Conservation (phyloP, 2,797 vertebrate genomes). For the Fundulus diaphanus region DNA sequence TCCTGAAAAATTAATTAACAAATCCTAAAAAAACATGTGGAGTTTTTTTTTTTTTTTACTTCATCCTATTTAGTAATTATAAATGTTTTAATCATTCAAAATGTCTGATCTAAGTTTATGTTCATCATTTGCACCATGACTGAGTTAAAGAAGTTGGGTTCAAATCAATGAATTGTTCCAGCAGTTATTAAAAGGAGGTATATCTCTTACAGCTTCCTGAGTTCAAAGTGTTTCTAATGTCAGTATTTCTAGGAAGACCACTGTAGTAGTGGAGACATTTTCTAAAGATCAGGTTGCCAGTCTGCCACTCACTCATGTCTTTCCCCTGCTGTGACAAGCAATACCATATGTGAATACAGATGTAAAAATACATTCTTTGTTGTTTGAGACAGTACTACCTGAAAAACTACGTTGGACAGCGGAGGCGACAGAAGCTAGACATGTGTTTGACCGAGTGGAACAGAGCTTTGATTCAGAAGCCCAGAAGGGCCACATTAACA, state of each 20-base stretch:
- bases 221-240: too few relatives aligned
- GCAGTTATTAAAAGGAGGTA: neutral
- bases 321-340: constrained; percentile 14
- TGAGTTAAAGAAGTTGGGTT: neutral
- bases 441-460: constrained; percentile 42
- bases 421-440: constrained; percentile 49
- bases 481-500: constrained; percentile 69
- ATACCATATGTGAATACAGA: constrained; percentile 40
- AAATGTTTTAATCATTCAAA: neutral
- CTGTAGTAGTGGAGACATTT: neutral
- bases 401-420: constrained; percentile 64
- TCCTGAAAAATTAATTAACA: neutral
- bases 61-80: too few relatives aligned
- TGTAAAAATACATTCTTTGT: constrained; percentile 48
- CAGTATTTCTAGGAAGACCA: neutral
- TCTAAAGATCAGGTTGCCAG: constrained; percentile 12
- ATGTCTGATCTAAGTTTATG: neutral
- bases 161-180: neutral
- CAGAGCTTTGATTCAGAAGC: constrained; percentile 73
- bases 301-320: constrained; percentile 18
- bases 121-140: neutral
- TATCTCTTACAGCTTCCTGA: neutral
- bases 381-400: constrained; percentile 39
- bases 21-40: neutral
- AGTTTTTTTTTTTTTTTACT: neutral